Base-by-base conservation (phyloP, 2,797 vertebrate species). In the Typhlichthys eigenmanni region DNA sequence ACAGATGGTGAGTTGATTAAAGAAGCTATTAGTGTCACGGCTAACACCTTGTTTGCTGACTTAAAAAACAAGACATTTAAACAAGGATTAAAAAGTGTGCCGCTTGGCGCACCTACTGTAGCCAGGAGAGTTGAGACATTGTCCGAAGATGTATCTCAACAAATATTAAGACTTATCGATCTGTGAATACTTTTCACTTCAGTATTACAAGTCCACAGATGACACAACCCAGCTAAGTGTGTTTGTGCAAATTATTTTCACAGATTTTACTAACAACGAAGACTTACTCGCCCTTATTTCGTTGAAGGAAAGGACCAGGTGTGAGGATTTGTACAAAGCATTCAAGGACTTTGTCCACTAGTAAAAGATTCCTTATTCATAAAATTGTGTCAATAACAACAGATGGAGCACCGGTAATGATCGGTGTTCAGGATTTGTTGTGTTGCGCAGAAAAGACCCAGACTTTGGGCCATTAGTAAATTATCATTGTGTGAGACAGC, bases 401-500 rank as follows among this genome's bases (percentile, higher is more conserved):
- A n/a, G n/a, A n/a, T n/a, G n/a, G n/a, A n/a, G 32, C 55, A 38
- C 55, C 55, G 32, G 32, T n/a, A n/a, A 56, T 56, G 55, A 29
- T 56, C 11, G 34, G 5, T 14, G 55, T 46, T 57, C 55, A 43
- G 55, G 38, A 57, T 57, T 57, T 17, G 60, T 34, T n/a, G 16
- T 16, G 48, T 6, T n/a, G 13, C 16, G 16, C n/a, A 13, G 17
- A 58, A 57, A 63, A 54, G 54, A 74, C 62, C 34, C 64, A 17
- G 64, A 62, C 51, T 62, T 74, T 29, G 68, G 57, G 2, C 48
- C 62, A 3, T 34, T 34, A 5, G 34, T 34, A 34, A 74, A 61
- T 60, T 63, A 71, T 60, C 51, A 69, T 19, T 72, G 64, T 69
- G 62, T 56, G 47, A 71, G 65, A 24, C 60, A 58, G 19, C 56